Percentiles rank a stretch among this genome's conserved stretches.
These are phyloP conservation scores for Cephus sareptanus DNA, from an alignment of 2,888 invertebrate genomes.

Conservation along the genomic window DNA sequence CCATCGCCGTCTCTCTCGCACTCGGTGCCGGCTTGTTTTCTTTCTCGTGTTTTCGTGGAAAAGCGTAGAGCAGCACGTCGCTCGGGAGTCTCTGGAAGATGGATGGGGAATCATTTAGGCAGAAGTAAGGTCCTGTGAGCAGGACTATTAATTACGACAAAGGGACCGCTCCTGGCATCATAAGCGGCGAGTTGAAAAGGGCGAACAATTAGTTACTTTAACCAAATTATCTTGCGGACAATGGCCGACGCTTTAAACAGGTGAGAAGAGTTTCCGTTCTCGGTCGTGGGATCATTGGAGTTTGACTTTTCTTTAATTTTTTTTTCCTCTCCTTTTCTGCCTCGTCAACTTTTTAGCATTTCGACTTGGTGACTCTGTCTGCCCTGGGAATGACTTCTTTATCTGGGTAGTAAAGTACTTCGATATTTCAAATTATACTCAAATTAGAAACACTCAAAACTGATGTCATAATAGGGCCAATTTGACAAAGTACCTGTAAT, in stretches of 20 bases:
- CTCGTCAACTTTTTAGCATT: neutral
- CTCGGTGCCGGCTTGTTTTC: neutral
- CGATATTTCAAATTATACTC: neutral
- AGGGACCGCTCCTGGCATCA: conserved; percentile 55
- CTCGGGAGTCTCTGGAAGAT: conserved; percentile 55
- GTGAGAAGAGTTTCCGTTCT: conserved; percentile 36
- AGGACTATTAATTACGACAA: conserved; percentile 66
- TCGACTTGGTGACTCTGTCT: neutral
- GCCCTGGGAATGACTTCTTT: neutral
- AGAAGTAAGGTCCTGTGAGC: conserved; percentile 48
- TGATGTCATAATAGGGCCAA: neutral
- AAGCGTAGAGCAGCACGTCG: conserved; percentile 39
- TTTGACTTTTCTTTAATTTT: neutral
- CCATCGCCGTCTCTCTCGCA: neutral
- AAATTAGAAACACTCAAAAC: neutral
- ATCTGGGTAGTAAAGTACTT: neutral
- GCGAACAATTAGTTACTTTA: conserved; percentile 65
- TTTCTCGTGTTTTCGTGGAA: conserved; percentile 27
- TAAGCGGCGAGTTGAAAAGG: conserved; percentile 59
- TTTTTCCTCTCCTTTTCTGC: too few species aligned
- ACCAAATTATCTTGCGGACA: conserved; percentile 64
- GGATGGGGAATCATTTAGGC: conserved; percentile 64
- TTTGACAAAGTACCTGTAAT: neutral
- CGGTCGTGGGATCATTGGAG: neutral
- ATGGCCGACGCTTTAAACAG: conserved; percentile 49